These are phyloP conservation scores for Corydoras sp. DNA, from an alignment of 2,113 vertebrate species.

Conservation along the genomic window DNA sequence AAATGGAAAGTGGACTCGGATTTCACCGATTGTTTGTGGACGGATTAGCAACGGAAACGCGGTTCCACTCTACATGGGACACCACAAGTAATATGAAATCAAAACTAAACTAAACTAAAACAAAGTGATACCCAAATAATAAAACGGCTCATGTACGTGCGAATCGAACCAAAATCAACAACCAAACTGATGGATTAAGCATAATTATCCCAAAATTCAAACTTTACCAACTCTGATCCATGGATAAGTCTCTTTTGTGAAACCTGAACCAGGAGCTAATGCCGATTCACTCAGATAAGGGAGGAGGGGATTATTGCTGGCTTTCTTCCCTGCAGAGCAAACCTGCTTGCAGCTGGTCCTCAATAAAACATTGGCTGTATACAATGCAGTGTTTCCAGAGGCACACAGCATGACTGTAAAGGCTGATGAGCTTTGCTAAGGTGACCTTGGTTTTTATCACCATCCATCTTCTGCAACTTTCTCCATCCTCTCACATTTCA, in stretches of 20 bases:
- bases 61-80: no score
- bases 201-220: no score
- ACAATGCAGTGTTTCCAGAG: not conserved
- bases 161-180: no score
- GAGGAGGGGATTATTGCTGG: not conserved
- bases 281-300: constrained; percentile 3
- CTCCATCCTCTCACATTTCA: not conserved
- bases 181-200: no score
- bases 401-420: not conserved
- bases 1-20: no score
- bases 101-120: no score
- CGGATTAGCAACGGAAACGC: no score
- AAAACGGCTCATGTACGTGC: no score
- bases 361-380: constrained; percentile 11
- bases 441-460: constrained; percentile 31
- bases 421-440: constrained; percentile 6
- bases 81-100: no score
- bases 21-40: no score
- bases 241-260: not conserved
- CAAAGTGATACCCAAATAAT: no score
- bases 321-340: constrained; percentile 1
- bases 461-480: not conserved
- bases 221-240: not conserved
- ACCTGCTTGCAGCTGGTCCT: constrained; percentile 2
- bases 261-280: not conserved